These are phyloP conservation scores for Lamproptera curius DNA, from an alignment of 2,888 invertebrate genomes.

Conservation along the genomic window DNA sequence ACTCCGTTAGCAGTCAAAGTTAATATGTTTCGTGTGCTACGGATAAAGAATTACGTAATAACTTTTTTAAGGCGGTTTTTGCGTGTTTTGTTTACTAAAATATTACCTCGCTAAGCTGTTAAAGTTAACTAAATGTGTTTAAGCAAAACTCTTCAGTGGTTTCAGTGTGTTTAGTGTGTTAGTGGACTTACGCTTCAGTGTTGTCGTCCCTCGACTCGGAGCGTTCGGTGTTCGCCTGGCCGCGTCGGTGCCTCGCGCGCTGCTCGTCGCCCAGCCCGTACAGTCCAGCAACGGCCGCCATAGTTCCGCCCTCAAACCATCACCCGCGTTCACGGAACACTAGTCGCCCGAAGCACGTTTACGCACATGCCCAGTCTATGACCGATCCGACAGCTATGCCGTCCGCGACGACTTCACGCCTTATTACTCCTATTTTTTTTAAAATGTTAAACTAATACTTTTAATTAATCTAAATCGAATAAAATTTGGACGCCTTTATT, in stretches of 20 bases:
- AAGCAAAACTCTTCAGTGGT: too few species aligned
- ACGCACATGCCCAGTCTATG: conserved; percentile 13
- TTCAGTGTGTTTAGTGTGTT: too few species aligned
- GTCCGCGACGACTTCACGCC: conserved; percentile 15
- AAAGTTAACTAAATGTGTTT: too few species aligned
- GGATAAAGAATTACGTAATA: too few species aligned
- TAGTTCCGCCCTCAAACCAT: conserved; percentile 53
- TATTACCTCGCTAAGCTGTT: too few species aligned
- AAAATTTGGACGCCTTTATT: conserved; percentile 69
- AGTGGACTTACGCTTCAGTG: conserved; percentile 76
- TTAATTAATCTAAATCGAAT: conserved; percentile 49
- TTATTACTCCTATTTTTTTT: too few species aligned
- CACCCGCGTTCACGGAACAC: conserved; percentile 34
- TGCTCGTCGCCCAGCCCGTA: conserved; percentile 88
- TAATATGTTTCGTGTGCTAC: too few species aligned
- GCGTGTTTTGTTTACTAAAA: too few species aligned
- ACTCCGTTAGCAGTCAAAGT: too few species aligned
- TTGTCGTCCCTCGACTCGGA: conserved; percentile 79
- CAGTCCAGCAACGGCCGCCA: conserved; percentile 89
- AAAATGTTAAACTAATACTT: conserved; percentile 16
- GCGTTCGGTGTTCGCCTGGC: conserved; percentile 81
- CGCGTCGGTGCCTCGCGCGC: conserved; percentile 74
- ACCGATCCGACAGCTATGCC: conserved; percentile 11
- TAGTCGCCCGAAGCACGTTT: conserved; percentile 4
- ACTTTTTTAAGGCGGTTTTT: too few species aligned